These are phyloP conservation scores for Pseudopipra pipra DNA, from an alignment of 2,113 vertebrate species.

Conservation along the genomic window DNA sequence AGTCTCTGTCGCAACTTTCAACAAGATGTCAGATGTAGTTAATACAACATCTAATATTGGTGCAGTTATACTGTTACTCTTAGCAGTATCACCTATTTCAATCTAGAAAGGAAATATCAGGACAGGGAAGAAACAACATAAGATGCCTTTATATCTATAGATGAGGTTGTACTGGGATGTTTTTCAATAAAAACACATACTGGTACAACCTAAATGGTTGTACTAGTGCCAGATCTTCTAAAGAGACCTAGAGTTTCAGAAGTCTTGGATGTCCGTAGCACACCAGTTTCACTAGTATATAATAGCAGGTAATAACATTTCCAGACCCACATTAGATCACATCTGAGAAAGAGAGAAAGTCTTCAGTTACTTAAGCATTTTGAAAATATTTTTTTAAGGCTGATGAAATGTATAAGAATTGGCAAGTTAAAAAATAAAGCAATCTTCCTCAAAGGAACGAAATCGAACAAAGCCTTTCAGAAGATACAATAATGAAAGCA, in stretches of 20 bases:
- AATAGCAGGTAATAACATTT: not conserved
- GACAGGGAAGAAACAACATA: not conserved
- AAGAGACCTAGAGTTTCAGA: not conserved
- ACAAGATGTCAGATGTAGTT: not conserved
- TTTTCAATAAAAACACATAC: slow-evolving; percentile 30
- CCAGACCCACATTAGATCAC: not conserved
- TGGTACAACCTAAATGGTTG: not conserved
- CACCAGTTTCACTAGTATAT: not conserved
- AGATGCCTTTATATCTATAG: not conserved
- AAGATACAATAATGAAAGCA: not conserved
- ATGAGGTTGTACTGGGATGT: not conserved
- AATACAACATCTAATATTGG: not conserved
- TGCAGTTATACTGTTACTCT: not conserved
- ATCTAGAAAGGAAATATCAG: slow-evolving; percentile 41
- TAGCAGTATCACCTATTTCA: not conserved
- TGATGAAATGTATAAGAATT: not conserved
- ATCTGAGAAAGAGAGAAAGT: not conserved
- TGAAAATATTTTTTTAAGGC: not conserved
- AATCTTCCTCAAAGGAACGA: not conserved
- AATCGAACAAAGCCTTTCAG: not conserved
- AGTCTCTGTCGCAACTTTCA: slow-evolving; percentile 15
- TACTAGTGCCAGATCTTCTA: not conserved
- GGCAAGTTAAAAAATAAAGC: not conserved
- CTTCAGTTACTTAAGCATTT: not conserved
- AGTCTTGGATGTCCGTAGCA: not conserved